These are phyloP conservation scores for Glomeris marginata DNA, from an alignment of 2,888 invertebrate genomes.

Conservation along the genomic window DNA sequence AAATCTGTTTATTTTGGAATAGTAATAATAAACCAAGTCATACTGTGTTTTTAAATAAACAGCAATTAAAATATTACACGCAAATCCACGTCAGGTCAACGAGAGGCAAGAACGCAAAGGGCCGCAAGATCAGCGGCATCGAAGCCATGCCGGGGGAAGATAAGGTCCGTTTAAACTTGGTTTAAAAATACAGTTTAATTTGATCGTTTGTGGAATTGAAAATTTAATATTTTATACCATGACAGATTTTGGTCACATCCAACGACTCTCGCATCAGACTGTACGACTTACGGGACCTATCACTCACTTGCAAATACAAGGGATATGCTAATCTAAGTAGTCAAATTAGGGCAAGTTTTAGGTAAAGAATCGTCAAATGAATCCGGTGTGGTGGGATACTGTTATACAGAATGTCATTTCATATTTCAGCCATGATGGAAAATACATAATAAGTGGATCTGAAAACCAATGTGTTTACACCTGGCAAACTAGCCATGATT, in stretches of 20 bases:
- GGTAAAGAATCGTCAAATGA: slow-evolving; percentile 23
- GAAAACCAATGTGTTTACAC: slow-evolving; percentile 96
- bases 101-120: slow-evolving; percentile 86
- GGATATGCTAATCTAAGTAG: slow-evolving; percentile 87
- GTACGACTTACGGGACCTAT: slow-evolving; percentile 87
- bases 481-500: slow-evolving; percentile 95
- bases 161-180: slow-evolving; percentile 37
- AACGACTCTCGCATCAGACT: slow-evolving; percentile 93
- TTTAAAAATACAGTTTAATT: neutral
- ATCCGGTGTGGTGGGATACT: neutral
- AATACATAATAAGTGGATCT: slow-evolving; percentile 92
- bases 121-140: slow-evolving; percentile 91
- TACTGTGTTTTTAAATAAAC: slow-evolving; percentile 18
- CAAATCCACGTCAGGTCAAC: slow-evolving; percentile 93
- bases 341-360: slow-evolving; percentile 91
- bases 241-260: slow-evolving; percentile 74
- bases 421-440: slow-evolving; percentile 71
- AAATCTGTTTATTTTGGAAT: neutral
- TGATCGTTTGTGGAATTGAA: neutral
- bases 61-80: slow-evolving; percentile 92
- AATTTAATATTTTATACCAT: slow-evolving; percentile 11
- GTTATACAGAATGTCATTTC: slow-evolving; percentile 5
- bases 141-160: slow-evolving; percentile 93
- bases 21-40: neutral
- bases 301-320: slow-evolving; percentile 88